These are phyloP conservation scores for Thumatha senex DNA, from an alignment of 2,888 invertebrate species.

Conservation along the genomic window DNA sequence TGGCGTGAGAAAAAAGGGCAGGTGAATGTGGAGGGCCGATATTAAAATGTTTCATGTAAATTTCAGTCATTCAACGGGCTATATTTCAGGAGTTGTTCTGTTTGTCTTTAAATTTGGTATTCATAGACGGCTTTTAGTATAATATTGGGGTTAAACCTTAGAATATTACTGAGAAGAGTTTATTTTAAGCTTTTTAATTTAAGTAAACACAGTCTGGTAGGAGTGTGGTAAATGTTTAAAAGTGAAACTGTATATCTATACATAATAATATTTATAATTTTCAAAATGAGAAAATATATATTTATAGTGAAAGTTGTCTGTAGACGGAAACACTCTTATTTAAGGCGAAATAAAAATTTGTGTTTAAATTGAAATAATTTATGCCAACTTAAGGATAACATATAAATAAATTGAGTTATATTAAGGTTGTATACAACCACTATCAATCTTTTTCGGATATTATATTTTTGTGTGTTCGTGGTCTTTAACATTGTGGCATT, in stretches of 20 bases:
- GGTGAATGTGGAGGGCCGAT: conserved; percentile 65
- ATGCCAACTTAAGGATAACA: no score
- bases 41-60: conserved; percentile 84
- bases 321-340: no score
- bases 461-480: no score
- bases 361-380: no score
- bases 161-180: conserved; percentile 27
- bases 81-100: conserved; percentile 70
- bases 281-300: no score
- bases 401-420: no score
- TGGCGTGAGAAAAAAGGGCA: conserved; percentile 79
- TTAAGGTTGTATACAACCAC: no score
- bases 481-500: no score
- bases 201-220: conserved; percentile 7
- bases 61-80: conserved; percentile 70
- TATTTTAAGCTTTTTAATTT: conserved; percentile 29
- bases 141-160: conserved; percentile 56
- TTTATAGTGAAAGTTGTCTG: no score
- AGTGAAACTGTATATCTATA: neutral
- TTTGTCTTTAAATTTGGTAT: conserved; percentile 74
- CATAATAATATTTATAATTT: no score
- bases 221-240: neutral
- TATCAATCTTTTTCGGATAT: no score
- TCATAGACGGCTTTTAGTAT: conserved; percentile 74
- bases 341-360: no score